Evolutionary conservation across 1,140 invertebrate species (phyloP), one percentile per base, ranked within the genome.

Genomic region (Pogonognathellus flavescens): DNA sequence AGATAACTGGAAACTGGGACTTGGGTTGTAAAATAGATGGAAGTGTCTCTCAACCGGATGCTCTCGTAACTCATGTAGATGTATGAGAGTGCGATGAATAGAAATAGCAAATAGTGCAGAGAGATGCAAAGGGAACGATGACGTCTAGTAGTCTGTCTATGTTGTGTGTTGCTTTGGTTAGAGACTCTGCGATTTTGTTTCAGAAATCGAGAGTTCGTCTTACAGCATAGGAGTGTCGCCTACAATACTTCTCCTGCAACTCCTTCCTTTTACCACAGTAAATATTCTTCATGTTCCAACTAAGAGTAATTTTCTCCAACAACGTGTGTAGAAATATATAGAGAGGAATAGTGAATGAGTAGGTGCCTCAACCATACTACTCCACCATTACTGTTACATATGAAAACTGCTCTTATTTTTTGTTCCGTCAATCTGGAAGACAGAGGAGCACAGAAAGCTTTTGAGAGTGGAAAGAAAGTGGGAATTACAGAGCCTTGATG

Each of bases 11-110:
- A 66, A 66, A 66, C 41, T 76, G 70, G 31, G 31, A 16, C 41
- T 76, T 76, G 70, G 9, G 41, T 50, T 76, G 70, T 66, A 66
- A 66, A 76, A 76, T 76, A 76, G 70, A 76, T 50, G 70, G 70
- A 76, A 41, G 41, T 76, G 70, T 76, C 31, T 76, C 13, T 7
- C 11, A 16, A n/a, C 25, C 70, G 70, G 70, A 76, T 49, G 49
- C 41, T 49, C 70, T 41, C 41, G n/a, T 76, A 76, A 14, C n/a
- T 76, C 70, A 49, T 49, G 25, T 76, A n/a, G 13, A 16, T 31
- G 70, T 16, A 76, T 76, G 70, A 8, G 70, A 50, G 41, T 49
- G 41, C 70, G 41, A 76, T 7, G n/a, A 76, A 76, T 76, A 31
- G 70, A 76, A 76, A 76, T 76, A 76, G 25, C 70, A 49, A 76